Evolutionary conservation across 2,888 invertebrate species (phyloP).

Genomic region (Orthonychiurus folsomi): DNA sequence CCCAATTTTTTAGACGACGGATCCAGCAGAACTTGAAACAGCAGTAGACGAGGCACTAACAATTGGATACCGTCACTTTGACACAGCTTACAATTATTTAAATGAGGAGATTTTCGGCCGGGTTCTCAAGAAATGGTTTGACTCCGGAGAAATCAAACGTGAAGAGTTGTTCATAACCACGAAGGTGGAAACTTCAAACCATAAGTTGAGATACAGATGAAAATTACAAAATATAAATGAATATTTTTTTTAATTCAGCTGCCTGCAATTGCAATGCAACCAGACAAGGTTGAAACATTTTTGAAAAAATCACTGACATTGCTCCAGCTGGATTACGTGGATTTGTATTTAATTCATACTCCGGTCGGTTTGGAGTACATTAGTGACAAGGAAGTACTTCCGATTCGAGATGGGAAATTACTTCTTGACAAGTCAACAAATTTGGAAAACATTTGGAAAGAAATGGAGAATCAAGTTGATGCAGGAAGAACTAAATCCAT

Average conservation of each 20-base stretch:
- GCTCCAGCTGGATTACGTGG: constrained; percentile 67
- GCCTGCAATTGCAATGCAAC: constrained; percentile 30
- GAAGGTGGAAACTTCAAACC: constrained; percentile 14
- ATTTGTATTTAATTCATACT: constrained; percentile 70
- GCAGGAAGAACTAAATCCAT: constrained; percentile 63
- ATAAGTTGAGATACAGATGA: background rate
- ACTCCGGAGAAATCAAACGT: constrained; percentile 11
- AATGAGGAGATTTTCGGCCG: constrained; percentile 13
- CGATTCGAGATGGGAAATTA: constrained; percentile 50
- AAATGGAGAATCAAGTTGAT: constrained; percentile 58
- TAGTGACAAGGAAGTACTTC: constrained; percentile 44
- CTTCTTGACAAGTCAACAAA: constrained; percentile 41
- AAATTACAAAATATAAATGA: background rate
- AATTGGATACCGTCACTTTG: constrained; percentile 25
- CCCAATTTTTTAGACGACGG: background rate
- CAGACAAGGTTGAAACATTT: constrained; percentile 27
- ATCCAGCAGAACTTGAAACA: constrained; percentile 17
- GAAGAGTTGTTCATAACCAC: background rate
- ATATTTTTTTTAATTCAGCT: constrained; percentile 23
- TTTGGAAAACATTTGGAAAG: constrained; percentile 66
- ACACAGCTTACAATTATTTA: constrained; percentile 21
- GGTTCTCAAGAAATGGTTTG: constrained; percentile 14
- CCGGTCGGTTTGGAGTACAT: constrained; percentile 52
- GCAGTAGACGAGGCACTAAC: constrained; percentile 21
- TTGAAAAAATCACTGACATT: constrained; percentile 47